Evolutionary conservation across 2,113 vertebrate genomes (phyloP).

Genomic region (Montifringilla adamsi): DNA sequence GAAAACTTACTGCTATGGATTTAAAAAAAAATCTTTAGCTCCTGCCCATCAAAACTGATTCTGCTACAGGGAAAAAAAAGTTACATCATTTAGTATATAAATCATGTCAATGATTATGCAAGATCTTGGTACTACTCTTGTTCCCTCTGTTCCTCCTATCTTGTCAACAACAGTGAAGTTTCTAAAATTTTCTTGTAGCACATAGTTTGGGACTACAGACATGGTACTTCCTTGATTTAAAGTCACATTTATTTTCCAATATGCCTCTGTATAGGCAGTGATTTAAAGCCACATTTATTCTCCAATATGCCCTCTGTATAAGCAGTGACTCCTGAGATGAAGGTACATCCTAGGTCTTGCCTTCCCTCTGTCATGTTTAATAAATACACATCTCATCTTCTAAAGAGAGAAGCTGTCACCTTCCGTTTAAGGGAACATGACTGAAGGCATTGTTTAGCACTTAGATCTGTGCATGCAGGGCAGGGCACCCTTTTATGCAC

Average conservation of each 20-base stretch:
- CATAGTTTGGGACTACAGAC: not conserved
- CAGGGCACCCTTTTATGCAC: not conserved
- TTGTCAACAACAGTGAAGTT: not conserved
- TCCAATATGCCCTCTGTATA: not conserved
- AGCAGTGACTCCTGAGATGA: not conserved
- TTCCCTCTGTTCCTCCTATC: not conserved
- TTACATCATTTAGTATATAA: conserved; percentile 47
- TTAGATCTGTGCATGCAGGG: not conserved
- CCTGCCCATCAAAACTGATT: conserved; percentile 50
- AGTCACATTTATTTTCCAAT: not conserved
- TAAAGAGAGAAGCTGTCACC: not conserved
- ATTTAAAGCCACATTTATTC: not conserved
- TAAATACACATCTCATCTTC: not conserved
- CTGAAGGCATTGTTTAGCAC: not conserved
- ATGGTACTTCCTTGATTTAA: not conserved
- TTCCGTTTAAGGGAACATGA: not conserved
- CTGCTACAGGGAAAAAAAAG: conserved; percentile 14
- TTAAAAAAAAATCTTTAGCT: conserved; percentile 2
- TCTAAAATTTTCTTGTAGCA: not conserved
- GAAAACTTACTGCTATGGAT: conserved; percentile 41
- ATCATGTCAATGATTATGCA: conserved; percentile 57
- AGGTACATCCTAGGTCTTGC: not conserved
- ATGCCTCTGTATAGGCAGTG: not conserved
- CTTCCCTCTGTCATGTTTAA: not conserved
- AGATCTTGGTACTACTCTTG: conserved; percentile 32